These are phyloP conservation scores for Trematomus loennbergii DNA, from an alignment of 2,113 vertebrate genomes.

Conservation along the genomic window DNA sequence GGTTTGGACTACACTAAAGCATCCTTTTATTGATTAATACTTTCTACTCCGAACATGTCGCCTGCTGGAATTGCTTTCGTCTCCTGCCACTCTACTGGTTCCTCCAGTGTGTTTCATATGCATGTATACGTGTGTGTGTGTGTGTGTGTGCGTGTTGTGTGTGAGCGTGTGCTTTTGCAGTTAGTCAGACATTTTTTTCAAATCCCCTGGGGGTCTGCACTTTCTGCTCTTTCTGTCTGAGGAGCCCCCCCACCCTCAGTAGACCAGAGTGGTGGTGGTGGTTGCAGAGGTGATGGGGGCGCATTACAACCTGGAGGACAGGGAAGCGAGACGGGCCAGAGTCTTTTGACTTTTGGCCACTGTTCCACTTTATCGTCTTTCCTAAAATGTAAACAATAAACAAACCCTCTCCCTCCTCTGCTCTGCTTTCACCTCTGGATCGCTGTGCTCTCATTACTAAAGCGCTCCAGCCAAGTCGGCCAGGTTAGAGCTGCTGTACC, in stretches of 20 bases:
- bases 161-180: conserved; percentile 18
- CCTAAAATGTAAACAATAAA: conserved; percentile 2
- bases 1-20: conserved; percentile 11
- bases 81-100: conserved; percentile 18
- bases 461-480: not conserved
- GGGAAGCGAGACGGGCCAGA: not conserved
- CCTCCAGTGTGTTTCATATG: too few species aligned
- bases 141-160: conserved; percentile 11
- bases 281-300: too few species aligned
- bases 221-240: conserved; percentile 46
- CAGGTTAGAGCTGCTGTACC: not conserved
- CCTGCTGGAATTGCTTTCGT: conserved; percentile 17
- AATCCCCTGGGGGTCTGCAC: conserved; percentile 43
- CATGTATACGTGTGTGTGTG: conserved; percentile 15
- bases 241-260: conserved; percentile 6
- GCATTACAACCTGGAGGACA: conserved; percentile 2
- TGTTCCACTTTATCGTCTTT: conserved; percentile 31
- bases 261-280: not conserved
- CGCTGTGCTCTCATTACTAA: conserved; percentile 11
- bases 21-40: conserved; percentile 33
- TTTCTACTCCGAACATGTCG: not conserved
- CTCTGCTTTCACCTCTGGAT: not conserved
- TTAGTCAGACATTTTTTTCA: conserved; percentile 47
- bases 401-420: not conserved
- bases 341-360: conserved; percentile 6